Evolutionary conservation across 2,113 vertebrate genomes (phyloP).

Genomic region (Sylvia atricapilla): DNA sequence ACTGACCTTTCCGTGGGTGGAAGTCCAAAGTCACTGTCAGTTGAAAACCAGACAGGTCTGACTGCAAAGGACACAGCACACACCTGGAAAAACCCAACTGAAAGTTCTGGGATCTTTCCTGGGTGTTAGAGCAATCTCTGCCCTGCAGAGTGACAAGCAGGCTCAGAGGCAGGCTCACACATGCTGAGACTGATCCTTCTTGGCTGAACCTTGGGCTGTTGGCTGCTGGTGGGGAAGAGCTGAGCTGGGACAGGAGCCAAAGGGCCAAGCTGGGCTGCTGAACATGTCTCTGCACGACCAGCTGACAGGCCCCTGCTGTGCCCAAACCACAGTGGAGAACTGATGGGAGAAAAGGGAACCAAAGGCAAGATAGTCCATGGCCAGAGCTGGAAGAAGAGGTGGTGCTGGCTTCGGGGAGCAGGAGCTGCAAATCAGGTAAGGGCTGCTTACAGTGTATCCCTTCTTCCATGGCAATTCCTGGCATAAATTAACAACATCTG

Average conservation of each 20-base stretch:
- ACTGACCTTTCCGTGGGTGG: accelerated
- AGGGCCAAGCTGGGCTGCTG: not conserved
- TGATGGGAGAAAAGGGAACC: not conserved
- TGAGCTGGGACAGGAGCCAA: not conserved
- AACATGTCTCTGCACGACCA: not conserved
- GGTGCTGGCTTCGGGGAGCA: not conserved
- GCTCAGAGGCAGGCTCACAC: not conserved
- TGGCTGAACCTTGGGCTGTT: not conserved
- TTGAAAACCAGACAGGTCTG: not conserved
- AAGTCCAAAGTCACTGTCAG: not conserved
- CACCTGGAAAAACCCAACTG: not conserved
- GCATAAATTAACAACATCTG: not conserved
- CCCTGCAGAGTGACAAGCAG: not conserved
- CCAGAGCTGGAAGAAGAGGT: not conserved
- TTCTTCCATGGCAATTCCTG: not conserved
- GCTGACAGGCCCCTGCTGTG: not conserved
- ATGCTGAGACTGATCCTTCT: not conserved
- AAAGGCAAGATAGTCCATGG: not conserved
- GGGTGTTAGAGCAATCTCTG: not conserved
- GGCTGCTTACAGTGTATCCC: not conserved
- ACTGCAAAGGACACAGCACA: not conserved
- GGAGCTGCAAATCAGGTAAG: not conserved
- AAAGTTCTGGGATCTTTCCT: not conserved
- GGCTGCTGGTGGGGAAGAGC: not conserved
- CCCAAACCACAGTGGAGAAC: not conserved